phyloP scores from a whole-genome alignment of 2,888 invertebrate genomes.

The Mayetiola destructor region DNA sequence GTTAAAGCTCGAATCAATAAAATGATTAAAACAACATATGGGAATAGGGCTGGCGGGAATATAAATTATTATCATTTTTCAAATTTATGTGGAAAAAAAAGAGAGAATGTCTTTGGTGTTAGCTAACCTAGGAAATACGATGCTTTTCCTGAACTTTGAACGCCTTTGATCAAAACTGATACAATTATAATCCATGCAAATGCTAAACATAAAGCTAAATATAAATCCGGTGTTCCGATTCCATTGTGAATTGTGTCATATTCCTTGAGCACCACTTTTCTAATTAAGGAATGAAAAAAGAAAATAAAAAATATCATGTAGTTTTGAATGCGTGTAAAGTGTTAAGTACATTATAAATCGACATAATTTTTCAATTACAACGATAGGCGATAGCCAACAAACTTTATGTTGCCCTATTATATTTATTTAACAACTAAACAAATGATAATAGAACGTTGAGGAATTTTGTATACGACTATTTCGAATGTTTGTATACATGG shows the following conservation, averaged over 20 bases:
- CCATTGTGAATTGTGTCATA: constrained; percentile 38
- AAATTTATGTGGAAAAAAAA: too few relatives aligned
- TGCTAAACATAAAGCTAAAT: constrained; percentile 38
- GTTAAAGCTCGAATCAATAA: constrained; percentile 47
- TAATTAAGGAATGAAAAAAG: constrained; percentile 22
- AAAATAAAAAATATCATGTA: neutral
- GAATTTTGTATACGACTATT: neutral
- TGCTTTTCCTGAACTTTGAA: constrained; percentile 50
- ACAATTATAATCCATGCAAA: constrained; percentile 41
- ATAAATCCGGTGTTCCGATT: constrained; percentile 42
- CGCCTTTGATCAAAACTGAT: constrained; percentile 38
- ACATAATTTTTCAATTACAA: neutral
- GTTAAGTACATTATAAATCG: neutral
- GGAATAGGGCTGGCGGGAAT: constrained; percentile 62
- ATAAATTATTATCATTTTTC: too few relatives aligned
- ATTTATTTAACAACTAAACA: neutral
- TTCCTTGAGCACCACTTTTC: constrained; percentile 40
- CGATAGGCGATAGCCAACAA: neutral
- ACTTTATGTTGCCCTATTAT: neutral
- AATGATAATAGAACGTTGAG: neutral
- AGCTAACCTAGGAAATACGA: constrained; percentile 63
- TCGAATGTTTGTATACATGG: neutral
- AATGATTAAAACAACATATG: constrained; percentile 48
- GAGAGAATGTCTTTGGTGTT: too few relatives aligned
- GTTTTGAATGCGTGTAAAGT: neutral